A percentile compares a stretch with the other conserved stretches of the same genome.
phyloP scores from a whole-genome alignment of 2,888 invertebrate genomes.

The Petrophora chlorosata region DNA sequence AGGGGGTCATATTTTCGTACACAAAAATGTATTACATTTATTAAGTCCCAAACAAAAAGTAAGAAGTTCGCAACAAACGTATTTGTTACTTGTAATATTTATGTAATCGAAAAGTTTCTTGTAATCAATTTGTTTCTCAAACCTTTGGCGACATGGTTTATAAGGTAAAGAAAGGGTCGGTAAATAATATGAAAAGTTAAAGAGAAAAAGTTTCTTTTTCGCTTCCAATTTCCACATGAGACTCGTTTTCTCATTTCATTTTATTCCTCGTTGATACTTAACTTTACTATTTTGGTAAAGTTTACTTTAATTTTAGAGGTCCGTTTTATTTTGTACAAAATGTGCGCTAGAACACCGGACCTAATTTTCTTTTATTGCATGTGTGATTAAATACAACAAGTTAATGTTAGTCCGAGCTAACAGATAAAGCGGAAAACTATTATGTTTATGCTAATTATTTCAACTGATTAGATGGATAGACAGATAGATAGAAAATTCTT shows the following conservation, averaged over 20 bases:
- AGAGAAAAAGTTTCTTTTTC: constrained; percentile 15
- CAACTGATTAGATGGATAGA: too few species aligned
- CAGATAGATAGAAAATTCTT: too few species aligned
- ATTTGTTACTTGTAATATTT: too few species aligned
- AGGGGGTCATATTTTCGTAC: too few species aligned
- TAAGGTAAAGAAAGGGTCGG: neutral
- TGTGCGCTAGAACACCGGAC: neutral
- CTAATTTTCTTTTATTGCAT: constrained; percentile 4
- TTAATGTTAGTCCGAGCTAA: too few species aligned
- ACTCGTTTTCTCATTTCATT: constrained; percentile 18
- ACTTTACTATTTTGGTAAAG: constrained; percentile 6
- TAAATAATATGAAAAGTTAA: constrained; percentile 11
- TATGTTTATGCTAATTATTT: too few species aligned
- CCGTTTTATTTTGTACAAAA: constrained; percentile 5
- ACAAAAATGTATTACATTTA: too few species aligned
- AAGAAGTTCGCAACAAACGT: too few species aligned
- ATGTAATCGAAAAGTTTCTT: too few species aligned
- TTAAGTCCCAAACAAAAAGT: too few species aligned
- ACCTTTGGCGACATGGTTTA: neutral
- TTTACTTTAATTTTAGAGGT: constrained; percentile 1
- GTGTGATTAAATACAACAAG: neutral
- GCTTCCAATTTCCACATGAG: constrained; percentile 10
- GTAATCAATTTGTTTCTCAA: neutral
- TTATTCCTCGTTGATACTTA: constrained; percentile 8
- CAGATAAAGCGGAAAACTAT: too few species aligned